These are phyloP conservation scores for Orussus abietinus DNA, from an alignment of 1,140 invertebrate species.

Conservation along the genomic window DNA sequence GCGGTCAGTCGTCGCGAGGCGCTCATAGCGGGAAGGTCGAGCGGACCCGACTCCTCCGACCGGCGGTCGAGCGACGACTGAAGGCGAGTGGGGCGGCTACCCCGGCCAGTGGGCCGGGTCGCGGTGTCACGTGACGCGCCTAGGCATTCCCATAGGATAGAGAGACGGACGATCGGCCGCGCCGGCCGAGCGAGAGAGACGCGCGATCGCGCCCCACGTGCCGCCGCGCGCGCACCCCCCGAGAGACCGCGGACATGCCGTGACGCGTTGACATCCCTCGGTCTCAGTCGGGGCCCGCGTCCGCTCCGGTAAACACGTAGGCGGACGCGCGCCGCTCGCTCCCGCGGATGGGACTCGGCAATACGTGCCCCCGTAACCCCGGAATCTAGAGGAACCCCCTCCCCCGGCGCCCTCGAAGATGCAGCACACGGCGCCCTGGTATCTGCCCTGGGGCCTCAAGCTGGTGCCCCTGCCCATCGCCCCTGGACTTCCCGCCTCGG, in stretches of 20 bases:
- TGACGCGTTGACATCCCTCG: background rate
- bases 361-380: background rate
- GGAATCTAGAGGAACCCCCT: too few relatives aligned
- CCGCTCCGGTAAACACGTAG: background rate
- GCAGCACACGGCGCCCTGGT: conserved; percentile 52
- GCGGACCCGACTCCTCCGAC: background rate
- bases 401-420: too few relatives aligned
- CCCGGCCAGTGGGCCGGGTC: too few relatives aligned
- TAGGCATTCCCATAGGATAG: background rate
- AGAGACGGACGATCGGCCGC: background rate
- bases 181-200: background rate
- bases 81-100: too few relatives aligned
- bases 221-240: background rate
- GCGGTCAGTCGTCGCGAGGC: conserved; percentile 49
- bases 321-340: background rate
- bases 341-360: background rate
- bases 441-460: conserved; percentile 51
- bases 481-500: conserved; percentile 47
- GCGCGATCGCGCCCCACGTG: background rate
- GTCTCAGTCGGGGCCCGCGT: background rate
- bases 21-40: conserved; percentile 36
- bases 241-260: background rate
- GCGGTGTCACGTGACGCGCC: too few relatives aligned
- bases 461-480: conserved; percentile 50
- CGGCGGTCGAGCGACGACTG: too few relatives aligned